Evolutionary conservation across 2,797 vertebrate species (phyloP).

Genomic region (Gallinago nigripennis): DNA sequence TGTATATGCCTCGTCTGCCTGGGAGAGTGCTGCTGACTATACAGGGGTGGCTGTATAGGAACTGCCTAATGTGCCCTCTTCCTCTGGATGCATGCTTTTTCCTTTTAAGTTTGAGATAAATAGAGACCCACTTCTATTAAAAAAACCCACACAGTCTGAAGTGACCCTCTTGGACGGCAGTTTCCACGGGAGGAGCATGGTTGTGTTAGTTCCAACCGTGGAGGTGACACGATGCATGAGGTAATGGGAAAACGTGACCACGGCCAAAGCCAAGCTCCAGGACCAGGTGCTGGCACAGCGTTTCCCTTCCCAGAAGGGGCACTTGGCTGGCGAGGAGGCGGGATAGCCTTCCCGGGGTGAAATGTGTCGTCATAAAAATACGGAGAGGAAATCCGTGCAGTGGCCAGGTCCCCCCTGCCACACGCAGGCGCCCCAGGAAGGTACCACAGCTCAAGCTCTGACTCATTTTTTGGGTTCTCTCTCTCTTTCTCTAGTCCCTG

Average conservation of each 20-base stretch:
- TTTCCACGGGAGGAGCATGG: neutral
- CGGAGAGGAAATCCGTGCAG: neutral
- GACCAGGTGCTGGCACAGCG: neutral
- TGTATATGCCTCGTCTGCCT: accelerated
- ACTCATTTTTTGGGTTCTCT: accelerated
- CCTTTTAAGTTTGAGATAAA: neutral
- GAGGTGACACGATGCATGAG: neutral
- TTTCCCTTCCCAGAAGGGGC: neutral
- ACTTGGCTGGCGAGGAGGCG: neutral
- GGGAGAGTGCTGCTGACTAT: accelerated
- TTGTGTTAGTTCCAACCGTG: neutral
- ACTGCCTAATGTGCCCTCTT: accelerated
- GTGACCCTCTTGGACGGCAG: neutral
- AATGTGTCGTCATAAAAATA: neutral
- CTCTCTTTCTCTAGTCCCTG: neutral
- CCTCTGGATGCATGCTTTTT: neutral
- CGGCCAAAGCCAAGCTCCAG: neutral
- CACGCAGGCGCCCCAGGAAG: accelerated
- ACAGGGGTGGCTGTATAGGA: neutral
- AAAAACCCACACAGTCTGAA: accelerated
- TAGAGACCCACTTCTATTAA: accelerated
- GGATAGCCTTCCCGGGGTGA: conserved; percentile 28
- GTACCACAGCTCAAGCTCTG: neutral
- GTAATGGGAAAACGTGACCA: conserved; percentile 21
- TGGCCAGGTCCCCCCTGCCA: accelerated